Evolutionary conservation across 2,797 vertebrate genomes (phyloP).

Genomic region (Clarias fuscus): DNA sequence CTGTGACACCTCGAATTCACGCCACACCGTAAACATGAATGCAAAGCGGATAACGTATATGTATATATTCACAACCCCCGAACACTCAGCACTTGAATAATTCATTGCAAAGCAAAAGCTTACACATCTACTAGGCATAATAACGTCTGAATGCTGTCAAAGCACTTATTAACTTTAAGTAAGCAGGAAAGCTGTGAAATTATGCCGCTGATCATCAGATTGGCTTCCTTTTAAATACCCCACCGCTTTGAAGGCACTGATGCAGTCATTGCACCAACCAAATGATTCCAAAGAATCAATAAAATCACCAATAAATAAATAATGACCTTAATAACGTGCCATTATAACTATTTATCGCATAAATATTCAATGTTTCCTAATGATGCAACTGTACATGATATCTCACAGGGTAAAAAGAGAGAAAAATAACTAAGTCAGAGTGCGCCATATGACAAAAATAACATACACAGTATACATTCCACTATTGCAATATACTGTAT

Average conservation of each 20-base stretch:
- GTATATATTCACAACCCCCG: background rate
- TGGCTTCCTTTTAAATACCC: constrained; percentile 4
- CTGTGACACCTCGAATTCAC: background rate
- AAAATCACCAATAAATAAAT: constrained; percentile 14
- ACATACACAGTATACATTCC: background rate
- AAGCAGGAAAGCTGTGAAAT: constrained; percentile 25
- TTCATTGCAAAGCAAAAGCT: background rate
- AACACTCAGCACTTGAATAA: constrained; percentile 8
- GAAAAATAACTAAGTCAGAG: background rate
- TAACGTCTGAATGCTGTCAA: constrained; percentile 22
- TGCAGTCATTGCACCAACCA: background rate
- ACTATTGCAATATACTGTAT: background rate
- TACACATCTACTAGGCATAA: constrained; percentile 15
- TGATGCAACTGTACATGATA: background rate
- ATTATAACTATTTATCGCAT: background rate
- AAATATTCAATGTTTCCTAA: background rate
- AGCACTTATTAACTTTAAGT: constrained; percentile 47
- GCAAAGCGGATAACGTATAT: background rate
- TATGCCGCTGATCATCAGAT: constrained; percentile 38
- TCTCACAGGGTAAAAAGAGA: background rate
- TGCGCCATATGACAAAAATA: background rate
- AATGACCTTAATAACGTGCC: background rate
- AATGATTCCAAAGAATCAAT: background rate
- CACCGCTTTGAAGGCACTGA: background rate
- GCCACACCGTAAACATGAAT: background rate